Evolutionary conservation across 2,797 vertebrate genomes (phyloP).

Genomic region (Picus viridis): DNA sequence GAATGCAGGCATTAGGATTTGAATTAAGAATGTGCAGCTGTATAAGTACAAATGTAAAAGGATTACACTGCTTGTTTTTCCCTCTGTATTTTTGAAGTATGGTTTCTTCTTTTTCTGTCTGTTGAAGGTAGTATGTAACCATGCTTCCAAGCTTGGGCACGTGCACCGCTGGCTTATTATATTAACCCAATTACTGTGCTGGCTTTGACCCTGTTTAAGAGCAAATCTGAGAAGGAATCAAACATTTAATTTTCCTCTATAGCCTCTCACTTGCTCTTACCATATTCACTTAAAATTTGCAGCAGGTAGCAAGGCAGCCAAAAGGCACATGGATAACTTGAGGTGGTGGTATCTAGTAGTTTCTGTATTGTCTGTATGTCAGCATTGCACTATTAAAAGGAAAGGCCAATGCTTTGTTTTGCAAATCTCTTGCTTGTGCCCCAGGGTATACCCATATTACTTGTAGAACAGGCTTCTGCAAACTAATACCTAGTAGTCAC

Average conservation of each 20-base stretch:
- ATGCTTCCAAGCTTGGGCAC: background rate
- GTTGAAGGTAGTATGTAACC: background rate
- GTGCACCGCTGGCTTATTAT: background rate
- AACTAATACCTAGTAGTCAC: background rate
- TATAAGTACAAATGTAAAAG: too few species aligned
- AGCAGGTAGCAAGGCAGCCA: background rate
- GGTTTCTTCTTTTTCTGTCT: background rate
- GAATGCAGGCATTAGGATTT: background rate
- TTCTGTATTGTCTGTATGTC: background rate
- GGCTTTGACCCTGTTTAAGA: background rate
- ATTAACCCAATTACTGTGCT: background rate
- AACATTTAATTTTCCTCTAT: background rate
- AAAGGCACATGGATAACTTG: background rate
- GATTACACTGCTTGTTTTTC: background rate
- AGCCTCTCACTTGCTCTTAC: background rate
- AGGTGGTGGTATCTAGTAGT: background rate
- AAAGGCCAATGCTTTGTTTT: background rate
- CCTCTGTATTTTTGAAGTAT: background rate
- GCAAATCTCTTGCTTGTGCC: background rate
- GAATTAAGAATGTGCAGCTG: background rate
- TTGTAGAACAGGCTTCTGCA: background rate
- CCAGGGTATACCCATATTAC: background rate
- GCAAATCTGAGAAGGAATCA: background rate
- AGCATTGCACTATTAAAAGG: background rate
- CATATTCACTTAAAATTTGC: background rate